Base-by-base conservation (phyloP, 2,888 invertebrate genomes). In the Neoascia interrupta region DNA sequence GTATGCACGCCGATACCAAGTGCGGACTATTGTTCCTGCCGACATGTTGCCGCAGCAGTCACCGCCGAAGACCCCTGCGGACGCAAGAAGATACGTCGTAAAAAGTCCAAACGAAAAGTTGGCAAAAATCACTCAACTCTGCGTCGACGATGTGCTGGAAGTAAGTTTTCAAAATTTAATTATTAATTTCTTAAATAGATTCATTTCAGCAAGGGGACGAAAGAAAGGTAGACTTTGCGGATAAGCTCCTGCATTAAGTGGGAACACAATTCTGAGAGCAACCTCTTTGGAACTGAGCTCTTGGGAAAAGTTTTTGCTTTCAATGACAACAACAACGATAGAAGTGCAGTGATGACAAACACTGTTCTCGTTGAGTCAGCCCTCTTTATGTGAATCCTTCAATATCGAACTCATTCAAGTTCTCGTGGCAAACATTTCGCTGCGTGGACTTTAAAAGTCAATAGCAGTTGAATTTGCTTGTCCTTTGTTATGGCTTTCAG, bases 41-140 rank as follows among this genome's bases (percentile, higher is more conserved):
- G 72, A 10, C 72, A 73, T 37, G 66, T 58, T n/a, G 19, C 51
- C 1, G 39, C 28, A 6, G 45, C 39, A 8, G 47, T 39, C 8
- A 54, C 56, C 11, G 39, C 74, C 2, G 76, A 76, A 5, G 74
- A 64, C 26, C 49, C 81, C 5, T 61, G 72, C 13, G 72, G 66
- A 16, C 79, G 72, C 16, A 81, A 81, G 41, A 84, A 84, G 70
- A 74, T 83, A 6, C 81, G 83, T 18, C 79, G 83, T 8, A 81
- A 82, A 72, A 83, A 83, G 58, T 83, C 83, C 1, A 83, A 83
- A 66, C 64, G 82, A 45, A 81, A 79, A 72, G 75, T 82, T 36
- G 82, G 83, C 37, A 84, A 84, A 73, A 84, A 84, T 79, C 83
- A 83, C 61, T 84, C 83, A 36, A 84, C 83, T n/a, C 61, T 84